Conservation (phyloP, 2,113 vertebrate species). For the Trinectes maculatus region DNA sequence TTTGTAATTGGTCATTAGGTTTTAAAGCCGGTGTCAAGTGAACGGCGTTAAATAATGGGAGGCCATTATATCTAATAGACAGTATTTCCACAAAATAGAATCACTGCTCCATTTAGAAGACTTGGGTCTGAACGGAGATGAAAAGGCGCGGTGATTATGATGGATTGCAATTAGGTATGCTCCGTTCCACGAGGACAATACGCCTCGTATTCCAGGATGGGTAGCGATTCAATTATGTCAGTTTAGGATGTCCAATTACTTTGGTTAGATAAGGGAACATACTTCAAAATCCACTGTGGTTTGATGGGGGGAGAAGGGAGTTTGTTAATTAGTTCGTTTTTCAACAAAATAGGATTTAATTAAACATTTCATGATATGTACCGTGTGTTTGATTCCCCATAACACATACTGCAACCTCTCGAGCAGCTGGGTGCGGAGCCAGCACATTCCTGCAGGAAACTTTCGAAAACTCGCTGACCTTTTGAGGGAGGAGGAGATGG, state of each 20-base stretch:
- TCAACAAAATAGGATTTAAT: constrained; percentile 71
- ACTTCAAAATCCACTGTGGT: constrained; percentile 58
- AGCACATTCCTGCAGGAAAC: constrained; percentile 43
- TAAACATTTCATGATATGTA: constrained; percentile 69
- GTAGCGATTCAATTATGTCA: constrained; percentile 73
- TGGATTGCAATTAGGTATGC: constrained; percentile 58
- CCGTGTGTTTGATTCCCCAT: constrained; percentile 40
- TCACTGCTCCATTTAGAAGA: constrained; percentile 41
- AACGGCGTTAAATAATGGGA: constrained; percentile 42
- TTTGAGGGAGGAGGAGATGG: constrained; percentile 13
- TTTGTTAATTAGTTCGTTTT: constrained; percentile 77
- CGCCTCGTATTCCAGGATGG: constrained; percentile 44
- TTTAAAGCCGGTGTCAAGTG: constrained; percentile 40
- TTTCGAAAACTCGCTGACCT: constrained; percentile 46
- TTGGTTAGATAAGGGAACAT: constrained; percentile 67
- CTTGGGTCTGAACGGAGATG: constrained; percentile 52
- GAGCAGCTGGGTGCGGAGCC: constrained; percentile 23
- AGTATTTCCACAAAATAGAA: constrained; percentile 55
- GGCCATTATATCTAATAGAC: constrained; percentile 41
- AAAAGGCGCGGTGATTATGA: constrained; percentile 59
- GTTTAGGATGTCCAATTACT: constrained; percentile 69
- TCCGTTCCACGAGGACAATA: constrained; percentile 69
- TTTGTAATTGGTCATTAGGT: constrained; percentile 42
- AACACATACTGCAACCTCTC: constrained; percentile 13
- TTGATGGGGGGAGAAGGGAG: constrained; percentile 45